Percentiles rank a stretch among this genome's conserved stretches.
phyloP scores from a whole-genome alignment of 2,888 invertebrate genomes.

The Mylabris sibirica region DNA sequence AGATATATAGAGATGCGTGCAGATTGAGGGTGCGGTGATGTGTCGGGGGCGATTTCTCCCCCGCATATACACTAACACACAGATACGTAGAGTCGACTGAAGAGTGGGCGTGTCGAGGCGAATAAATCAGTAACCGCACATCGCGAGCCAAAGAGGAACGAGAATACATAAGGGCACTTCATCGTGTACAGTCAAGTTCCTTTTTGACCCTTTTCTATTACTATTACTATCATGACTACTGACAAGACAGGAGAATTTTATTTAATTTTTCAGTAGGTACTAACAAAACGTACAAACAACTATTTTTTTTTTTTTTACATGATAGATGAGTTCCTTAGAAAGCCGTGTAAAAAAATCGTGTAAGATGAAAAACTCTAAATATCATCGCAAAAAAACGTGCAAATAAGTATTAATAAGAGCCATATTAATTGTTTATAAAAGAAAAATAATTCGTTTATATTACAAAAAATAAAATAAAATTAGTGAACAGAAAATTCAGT shows the following conservation, averaged over 20 bases:
- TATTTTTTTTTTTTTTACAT: no score
- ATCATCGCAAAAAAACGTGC: no score
- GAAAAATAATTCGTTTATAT: no score
- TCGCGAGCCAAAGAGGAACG: neutral
- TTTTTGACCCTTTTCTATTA: neutral
- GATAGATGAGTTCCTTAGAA: no score
- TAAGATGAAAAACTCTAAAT: no score
- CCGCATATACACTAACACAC: conserved; percentile 28
- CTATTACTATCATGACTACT: neutral
- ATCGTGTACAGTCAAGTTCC: neutral
- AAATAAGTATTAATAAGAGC: no score
- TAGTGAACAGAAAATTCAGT: no score
- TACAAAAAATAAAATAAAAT: no score
- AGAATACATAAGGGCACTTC: conserved; percentile 41
- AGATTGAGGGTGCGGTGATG: conserved; percentile 40
- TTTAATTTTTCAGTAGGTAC: neutral
- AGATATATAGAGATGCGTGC: conserved; percentile 32
- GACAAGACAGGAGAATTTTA: neutral
- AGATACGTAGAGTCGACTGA: conserved; percentile 41
- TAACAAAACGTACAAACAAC: no score
- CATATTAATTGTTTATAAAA: no score
- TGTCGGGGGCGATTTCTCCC: conserved; percentile 43
- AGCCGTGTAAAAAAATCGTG: no score
- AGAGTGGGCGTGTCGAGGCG: conserved; percentile 56
- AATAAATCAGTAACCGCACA: conserved; percentile 60